These are phyloP conservation scores for Numenius phaeopus DNA, from an alignment of 2,797 vertebrate species.

Conservation along the genomic window DNA sequence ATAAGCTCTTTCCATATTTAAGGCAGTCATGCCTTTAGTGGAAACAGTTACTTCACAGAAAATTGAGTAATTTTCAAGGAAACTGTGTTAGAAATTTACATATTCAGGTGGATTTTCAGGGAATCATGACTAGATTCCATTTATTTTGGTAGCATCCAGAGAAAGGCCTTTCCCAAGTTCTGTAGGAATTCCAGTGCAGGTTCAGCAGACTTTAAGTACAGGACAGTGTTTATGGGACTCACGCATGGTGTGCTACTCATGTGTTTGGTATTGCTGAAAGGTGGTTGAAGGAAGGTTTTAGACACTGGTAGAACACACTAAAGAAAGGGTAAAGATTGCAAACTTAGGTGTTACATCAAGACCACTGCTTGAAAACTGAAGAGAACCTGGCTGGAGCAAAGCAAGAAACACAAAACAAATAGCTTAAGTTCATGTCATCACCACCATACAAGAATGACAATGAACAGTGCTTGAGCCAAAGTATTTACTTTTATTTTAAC, in stretches of 20 bases:
- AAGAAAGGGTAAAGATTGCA: neutral
- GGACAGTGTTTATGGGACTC: neutral
- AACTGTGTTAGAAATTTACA: neutral
- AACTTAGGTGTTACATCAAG: neutral
- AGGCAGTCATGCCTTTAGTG: neutral
- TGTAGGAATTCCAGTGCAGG: neutral
- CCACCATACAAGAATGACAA: neutral
- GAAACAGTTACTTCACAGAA: neutral
- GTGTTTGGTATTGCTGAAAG: neutral
- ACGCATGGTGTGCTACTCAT: rapidly evolving
- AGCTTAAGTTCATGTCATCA: neutral
- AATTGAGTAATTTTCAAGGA: neutral
- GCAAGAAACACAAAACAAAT: neutral
- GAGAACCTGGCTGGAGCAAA: neutral
- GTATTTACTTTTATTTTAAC: neutral
- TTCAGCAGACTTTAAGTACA: neutral
- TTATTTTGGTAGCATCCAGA: neutral
- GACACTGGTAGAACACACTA: rapidly evolving
- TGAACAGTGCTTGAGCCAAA: neutral
- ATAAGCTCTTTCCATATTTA: neutral
- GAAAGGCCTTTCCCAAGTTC: neutral
- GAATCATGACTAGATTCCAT: neutral
- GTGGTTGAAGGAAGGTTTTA: neutral
- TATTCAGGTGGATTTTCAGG: neutral
- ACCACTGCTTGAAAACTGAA: neutral